Evolutionary conservation across 2,113 vertebrate species (phyloP), one percentile per base, ranked within the genome.

Genomic region (Helogale parvula): DNA sequence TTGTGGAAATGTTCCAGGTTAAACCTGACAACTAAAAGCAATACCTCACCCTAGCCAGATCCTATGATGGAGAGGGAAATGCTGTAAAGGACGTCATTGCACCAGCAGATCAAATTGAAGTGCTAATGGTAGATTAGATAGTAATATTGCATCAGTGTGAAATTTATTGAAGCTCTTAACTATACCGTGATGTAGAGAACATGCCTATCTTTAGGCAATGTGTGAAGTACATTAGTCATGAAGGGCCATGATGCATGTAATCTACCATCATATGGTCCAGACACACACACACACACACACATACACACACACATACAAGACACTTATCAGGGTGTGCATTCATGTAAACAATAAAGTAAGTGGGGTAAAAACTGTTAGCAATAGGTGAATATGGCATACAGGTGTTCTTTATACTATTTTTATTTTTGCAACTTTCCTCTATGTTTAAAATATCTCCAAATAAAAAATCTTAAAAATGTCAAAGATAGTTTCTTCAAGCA

Each of bases 381-480:
- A 90, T 11, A 74, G 60, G 80, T 93, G 45, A 90, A 69, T 72
- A 63, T 94, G 72, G 41, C 14, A 93, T 92, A 88, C 23, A 27
- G 25, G 77, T 91, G 23, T 90, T 88, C 27, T 88, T 80, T 50
- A 79, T 76, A 72, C 50, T 92, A 81, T 90, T 94, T 90, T 96
- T 79, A 69, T 52, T 93, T 94, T 94, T 93, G 35, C 52, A 85
- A 79, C 45, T 95, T 95, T 82, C 74, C 52, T 93, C 31, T 86
- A 84, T 31, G 19, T 80, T 94, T 93, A 50, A 96, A 88, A 92
- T 92, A 96, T 89, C 94, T 93, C 63, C 82, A 89, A 96, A 88
- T 85, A 63, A 96, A 97, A 95, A 63, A 45, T 8, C 76, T 94
- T 89, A 52, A 93, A 94, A 69, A 74, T 29, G 81, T 88, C 69